Evolutionary conservation across 2,888 invertebrate genomes (phyloP).

Genomic region (Nemapogon koenigi): DNA sequence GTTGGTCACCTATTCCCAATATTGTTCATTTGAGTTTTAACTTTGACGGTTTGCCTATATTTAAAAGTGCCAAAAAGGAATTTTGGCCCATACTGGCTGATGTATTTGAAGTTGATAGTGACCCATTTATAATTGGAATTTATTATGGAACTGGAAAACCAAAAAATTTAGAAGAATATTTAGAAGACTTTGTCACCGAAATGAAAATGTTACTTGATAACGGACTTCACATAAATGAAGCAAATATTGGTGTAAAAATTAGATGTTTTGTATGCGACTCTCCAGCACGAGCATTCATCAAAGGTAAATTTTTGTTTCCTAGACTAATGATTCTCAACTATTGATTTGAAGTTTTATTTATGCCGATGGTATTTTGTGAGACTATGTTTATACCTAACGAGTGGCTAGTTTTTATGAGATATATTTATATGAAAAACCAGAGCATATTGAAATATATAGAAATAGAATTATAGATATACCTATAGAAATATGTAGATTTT

Average conservation of each 20-base stretch:
- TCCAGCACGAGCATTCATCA: not conserved
- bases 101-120: slow-evolving; percentile 1
- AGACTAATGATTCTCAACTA: no score
- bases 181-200: slow-evolving; percentile 6
- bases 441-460: not conserved
- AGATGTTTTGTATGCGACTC: slow-evolving; percentile 1
- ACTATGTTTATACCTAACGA: no score
- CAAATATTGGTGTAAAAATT: not conserved
- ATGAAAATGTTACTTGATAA: not conserved
- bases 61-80: slow-evolving; percentile 11
- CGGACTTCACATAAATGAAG: not conserved
- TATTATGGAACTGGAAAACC: slow-evolving; percentile 8
- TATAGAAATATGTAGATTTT: not conserved
- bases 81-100: slow-evolving; percentile 12
- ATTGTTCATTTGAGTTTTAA: slow-evolving; percentile 6
- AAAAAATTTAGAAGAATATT: slow-evolving; percentile 7
- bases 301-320: not conserved
- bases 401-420: no score
- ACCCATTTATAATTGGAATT: slow-evolving; percentile 8
- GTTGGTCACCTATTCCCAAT: not conserved
- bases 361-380: no score
- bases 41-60: slow-evolving; percentile 12
- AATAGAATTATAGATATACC: not conserved
- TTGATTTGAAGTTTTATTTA: no score
- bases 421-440: no score